A percentile compares a stretch with the other conserved stretches of the same genome.
Evolutionary conservation across 2,113 vertebrate genomes (phyloP).

Genomic region (Oryzias celebensis): DNA sequence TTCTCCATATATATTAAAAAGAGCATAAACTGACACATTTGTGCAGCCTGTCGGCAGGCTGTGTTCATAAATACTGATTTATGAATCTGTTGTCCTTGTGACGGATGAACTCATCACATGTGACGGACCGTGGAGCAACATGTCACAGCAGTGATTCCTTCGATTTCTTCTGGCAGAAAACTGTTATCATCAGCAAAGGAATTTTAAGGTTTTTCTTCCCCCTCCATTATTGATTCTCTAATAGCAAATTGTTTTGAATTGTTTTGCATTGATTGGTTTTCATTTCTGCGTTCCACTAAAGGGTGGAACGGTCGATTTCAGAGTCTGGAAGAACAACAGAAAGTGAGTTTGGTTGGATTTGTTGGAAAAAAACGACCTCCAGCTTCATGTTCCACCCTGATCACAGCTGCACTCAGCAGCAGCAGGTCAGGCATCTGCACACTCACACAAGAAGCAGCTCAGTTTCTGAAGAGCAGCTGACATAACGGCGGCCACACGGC

Average conservation of each 20-base stretch:
- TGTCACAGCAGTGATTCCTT: conserved; percentile 43
- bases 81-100: conserved; percentile 17
- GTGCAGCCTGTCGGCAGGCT: conserved; percentile 26
- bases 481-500: conserved; percentile 8
- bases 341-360: too few species aligned
- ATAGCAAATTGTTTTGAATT: too few species aligned
- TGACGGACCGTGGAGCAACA: conserved; percentile 34
- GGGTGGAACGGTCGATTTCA: too few species aligned
- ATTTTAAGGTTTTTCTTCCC: too few species aligned
- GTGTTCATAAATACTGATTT: conserved; percentile 49
- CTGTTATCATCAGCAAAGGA: background rate
- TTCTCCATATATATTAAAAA: conserved; percentile 48
- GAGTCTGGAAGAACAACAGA: too few species aligned
- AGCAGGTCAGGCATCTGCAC: too few species aligned
- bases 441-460: background rate
- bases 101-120: conserved; percentile 36
- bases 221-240: too few species aligned
- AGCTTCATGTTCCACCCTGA: too few species aligned
- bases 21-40: conserved; percentile 40
- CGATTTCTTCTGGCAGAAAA: conserved; percentile 29
- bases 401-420: too few species aligned
- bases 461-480: conserved; percentile 12
- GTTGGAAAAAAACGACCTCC: too few species aligned
- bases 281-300: too few species aligned
- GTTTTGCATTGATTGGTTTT: too few species aligned